Evolutionary conservation across 2,797 vertebrate genomes (phyloP), one percentile per base, ranked within the genome.

Genomic region (Ispidina picta): DNA sequence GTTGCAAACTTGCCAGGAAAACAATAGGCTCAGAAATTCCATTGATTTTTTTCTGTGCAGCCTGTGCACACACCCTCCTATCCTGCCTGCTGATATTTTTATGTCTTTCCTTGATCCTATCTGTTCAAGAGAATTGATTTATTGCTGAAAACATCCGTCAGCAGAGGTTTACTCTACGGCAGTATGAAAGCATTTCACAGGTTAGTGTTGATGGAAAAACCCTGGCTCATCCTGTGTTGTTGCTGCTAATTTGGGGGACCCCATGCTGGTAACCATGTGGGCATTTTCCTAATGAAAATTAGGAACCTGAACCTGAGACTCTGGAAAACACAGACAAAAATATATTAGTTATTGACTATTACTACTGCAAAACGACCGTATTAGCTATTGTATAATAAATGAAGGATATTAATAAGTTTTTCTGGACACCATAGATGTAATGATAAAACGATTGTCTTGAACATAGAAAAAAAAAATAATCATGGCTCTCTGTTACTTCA

Each of bases 1-100:
- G 15, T 75, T 95, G 95, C 84, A 94, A 89, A 23, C 48, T 69
- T 79, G 90, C 96, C 95, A 97, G 96, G 94, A 97, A 97, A 97
- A 96, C 65, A 63, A 46, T 10, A 28, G 63, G 69, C 48, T 97
- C 80, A 93, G 77, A 96, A 93, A 89, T 96, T 97, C 96, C 96
- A 88, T 59, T 80, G 89, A 84, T 88, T 63, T 63, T 54, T 54
- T 59, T 94, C 90, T 91, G 79, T 26, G 65, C 41, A 59, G 86
- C 68, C 69, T 74, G 77, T 85, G 74, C 74, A 79, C 84, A 54
- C 88, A 6, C 92, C 94, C 83, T 87, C 82, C 52, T 90, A 20
- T 48, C 91, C 74, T 87, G 89, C 70, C 41, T 85, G 91, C 90
- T 92, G 92, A 85, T 83, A 90, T 89, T 56, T 93, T 95, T 93